Evolutionary conservation across 2,888 invertebrate genomes (phyloP), one percentile per base, ranked within the genome.

Genomic region (Boloria euphrosyne): DNA sequence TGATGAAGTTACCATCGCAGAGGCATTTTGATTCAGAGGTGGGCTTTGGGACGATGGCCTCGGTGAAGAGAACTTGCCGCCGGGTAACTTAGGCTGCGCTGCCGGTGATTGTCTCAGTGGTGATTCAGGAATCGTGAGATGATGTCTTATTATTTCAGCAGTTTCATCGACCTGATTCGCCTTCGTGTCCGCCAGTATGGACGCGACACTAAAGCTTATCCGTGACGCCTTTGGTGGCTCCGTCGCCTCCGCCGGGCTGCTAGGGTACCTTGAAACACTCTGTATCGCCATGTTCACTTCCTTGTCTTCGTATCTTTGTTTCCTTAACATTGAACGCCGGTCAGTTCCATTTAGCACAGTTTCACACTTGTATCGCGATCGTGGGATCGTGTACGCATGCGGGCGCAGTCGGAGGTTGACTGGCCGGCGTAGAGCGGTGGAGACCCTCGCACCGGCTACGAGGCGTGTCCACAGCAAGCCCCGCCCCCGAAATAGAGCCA

Each of bases 161-260:
- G 90, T 87, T 67, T 87, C 87, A 69, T 92, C 84, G 22, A 76
- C 86, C 66, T 93, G 92, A 65, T 89, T 92, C 2, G 94, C 94
- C 82, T 96, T 95, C 31, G 97, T 95, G 78, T 98, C 97, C 16
- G 97, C 95, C 74, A 98, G 89, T 73, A 97, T 93, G 0, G 97
- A 96, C 6, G 97, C 97, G 74, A 98, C 97, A 87, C 97, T 96
- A 93, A 98, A 98, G 88, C 95, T 95, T 80, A 95, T 94, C 76
- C 95, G 92, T 71, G 95, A 94, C 70, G 94, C 93, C 80, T 95
- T 95, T 16, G 92, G 90, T 1, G 90, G 90, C 67, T 90, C 94
- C 73, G 94, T 94, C 71, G 94, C 94, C 82, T 94, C 94, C 79
- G 94, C 94, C 72, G 94, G 93, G 85, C 94, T 93, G 88, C 94